phyloP scores from a whole-genome alignment of 2,888 invertebrate genomes.

The Mimumesa dahlbomi region DNA sequence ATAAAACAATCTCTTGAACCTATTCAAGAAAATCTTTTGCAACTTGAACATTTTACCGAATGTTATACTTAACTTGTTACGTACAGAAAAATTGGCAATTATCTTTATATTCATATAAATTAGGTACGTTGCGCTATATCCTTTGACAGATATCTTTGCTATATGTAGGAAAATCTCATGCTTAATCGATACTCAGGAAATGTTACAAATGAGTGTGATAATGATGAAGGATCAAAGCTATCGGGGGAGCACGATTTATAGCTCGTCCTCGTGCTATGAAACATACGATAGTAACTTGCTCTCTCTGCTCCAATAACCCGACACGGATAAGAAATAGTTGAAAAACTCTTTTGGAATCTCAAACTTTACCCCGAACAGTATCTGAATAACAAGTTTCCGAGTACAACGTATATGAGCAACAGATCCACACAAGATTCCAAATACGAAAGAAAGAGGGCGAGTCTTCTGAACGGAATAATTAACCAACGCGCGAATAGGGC shows the following conservation, averaged over 20 bases:
- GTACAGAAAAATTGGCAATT: no score
- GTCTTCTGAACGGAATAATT: slow-evolving; percentile 18
- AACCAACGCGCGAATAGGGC: slow-evolving; percentile 10
- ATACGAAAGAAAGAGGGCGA: not conserved
- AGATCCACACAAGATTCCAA: not conserved
- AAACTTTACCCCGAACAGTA: no score
- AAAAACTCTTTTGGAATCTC: no score
- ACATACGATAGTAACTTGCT: slow-evolving; percentile 4
- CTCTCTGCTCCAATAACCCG: slow-evolving; percentile 6
- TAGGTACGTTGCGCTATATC: no score
- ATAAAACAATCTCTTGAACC: no score
- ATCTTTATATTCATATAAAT: no score
- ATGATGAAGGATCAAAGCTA: slow-evolving; percentile 32
- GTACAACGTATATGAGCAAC: no score
- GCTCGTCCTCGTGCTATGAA: slow-evolving; percentile 12
- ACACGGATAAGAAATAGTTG: not conserved
- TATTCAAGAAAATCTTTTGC: no score
- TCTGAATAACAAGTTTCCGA: not conserved
- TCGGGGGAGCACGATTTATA: slow-evolving; percentile 29
- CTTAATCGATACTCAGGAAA: slow-evolving; percentile 9
- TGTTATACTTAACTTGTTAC: no score
- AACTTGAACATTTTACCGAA: no score
- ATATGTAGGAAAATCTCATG: slow-evolving; percentile 25
- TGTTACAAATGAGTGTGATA: slow-evolving; percentile 18
- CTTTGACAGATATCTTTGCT: no score